Conservation (phyloP, 2,888 invertebrate species). For the Heliconius erato region DNA sequence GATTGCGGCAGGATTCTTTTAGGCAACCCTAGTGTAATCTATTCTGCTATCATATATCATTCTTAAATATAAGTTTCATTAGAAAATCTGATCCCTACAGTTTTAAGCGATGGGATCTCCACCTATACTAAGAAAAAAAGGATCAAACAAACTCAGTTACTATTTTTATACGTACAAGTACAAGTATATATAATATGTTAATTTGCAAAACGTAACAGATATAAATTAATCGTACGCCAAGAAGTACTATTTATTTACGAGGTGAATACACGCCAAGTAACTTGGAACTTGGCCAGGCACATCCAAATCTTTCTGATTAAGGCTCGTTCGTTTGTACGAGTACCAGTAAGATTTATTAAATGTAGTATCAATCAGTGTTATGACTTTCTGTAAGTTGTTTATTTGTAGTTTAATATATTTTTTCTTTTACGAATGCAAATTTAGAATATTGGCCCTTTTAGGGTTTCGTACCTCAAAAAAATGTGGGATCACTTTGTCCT, state of each 20-base stretch:
- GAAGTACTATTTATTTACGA: slow-evolving; percentile 40
- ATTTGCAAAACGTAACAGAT: slow-evolving; percentile 17
- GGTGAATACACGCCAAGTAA: slow-evolving; percentile 37
- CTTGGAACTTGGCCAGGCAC: slow-evolving; percentile 40
- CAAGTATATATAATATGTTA: neutral
- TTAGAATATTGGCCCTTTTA: neutral
- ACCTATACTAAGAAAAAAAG: neutral
- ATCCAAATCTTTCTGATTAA: slow-evolving; percentile 38
- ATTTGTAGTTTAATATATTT: neutral
- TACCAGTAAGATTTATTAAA: slow-evolving; percentile 7
- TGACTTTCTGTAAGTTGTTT: neutral
- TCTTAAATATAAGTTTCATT: too few relatives aligned
- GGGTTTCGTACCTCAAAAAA: neutral
- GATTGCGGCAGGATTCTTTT: too few relatives aligned
- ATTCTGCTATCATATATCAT: too few relatives aligned
- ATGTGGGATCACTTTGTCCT: neutral
- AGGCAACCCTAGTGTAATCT: too few relatives aligned
- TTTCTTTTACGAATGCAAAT: neutral
- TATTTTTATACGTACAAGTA: neutral
- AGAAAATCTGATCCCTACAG: too few relatives aligned
- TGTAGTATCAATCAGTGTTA: neutral
- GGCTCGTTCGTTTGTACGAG: neutral
- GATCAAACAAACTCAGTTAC: neutral
- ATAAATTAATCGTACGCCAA: slow-evolving; percentile 32
- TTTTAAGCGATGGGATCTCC: too few relatives aligned